Conservation (phyloP, 2,113 vertebrate species). For the Xiphorhynchus elegans region DNA sequence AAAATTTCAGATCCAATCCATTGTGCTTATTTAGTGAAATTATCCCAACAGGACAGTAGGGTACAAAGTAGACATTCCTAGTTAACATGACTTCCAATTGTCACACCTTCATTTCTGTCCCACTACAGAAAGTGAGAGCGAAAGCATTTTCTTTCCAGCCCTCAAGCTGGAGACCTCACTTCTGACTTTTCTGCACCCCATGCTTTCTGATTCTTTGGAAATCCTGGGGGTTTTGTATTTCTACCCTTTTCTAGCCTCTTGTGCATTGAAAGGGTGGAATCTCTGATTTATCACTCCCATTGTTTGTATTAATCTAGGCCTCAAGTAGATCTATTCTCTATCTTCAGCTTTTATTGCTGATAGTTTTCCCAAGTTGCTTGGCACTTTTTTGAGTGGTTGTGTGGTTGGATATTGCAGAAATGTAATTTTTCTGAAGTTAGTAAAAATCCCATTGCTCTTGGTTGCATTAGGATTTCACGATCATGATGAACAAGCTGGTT, state of each 20-base stretch:
- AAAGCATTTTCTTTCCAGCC: neutral
- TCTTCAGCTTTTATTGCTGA: neutral
- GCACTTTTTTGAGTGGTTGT: neutral
- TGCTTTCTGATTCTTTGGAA: neutral
- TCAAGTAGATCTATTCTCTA: neutral
- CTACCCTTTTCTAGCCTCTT: neutral
- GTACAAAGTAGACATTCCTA: neutral
- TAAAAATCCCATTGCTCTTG: neutral
- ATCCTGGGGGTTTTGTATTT: neutral
- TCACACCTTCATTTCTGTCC: neutral
- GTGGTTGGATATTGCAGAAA: neutral
- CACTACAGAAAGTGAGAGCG: neutral
- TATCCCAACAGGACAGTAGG: neutral
- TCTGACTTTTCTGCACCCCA: neutral
- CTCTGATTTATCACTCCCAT: conserved; percentile 8
- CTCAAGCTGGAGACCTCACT: neutral
- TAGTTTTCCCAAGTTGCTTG: neutral
- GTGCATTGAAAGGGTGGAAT: neutral
- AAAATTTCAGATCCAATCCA: neutral
- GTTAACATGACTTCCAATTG: neutral
- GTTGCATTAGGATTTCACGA: neutral
- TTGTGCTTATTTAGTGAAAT: neutral
- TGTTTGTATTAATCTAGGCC: neutral
- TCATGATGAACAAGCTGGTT: neutral
- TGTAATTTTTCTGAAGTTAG: neutral